Base-by-base conservation (phyloP, 1,140 invertebrate species). In the Parapsyche elsis region DNA sequence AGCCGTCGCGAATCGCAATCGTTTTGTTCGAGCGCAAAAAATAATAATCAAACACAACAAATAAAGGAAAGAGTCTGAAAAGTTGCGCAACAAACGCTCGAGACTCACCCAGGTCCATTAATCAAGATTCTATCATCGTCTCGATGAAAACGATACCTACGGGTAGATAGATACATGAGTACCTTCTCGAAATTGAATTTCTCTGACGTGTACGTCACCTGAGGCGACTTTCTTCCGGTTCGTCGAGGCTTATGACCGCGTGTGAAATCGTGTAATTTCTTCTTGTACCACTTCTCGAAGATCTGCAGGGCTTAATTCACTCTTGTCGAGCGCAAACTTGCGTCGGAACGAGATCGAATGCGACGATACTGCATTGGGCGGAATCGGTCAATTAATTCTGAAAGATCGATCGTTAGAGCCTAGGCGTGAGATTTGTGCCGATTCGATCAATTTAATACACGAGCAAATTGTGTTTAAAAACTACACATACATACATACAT, bases 211-310 rank as follows among this genome's bases (percentile, higher is more conserved):
- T 14, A 67, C 64, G 64, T 67, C 64, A 67, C 64, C 64, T 23
- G 64, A 14, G 64, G 64, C 64, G 64, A 67, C 64, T 67, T 67
- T 67, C 64, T 67, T 67, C 24, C 64, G 64, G 23, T 67, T 67
- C 24, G 64, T 23, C 10, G 64, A 67, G 64, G 64, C 23, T 23
- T 23, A 67, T 67, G 64, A 67, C 64, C 64, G 64, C 64, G 64
- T 67, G 64, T 67, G 64, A 67, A 67, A 67, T 67, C 64, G 64
- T 67, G 24, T 67, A 9, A 23, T 67, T 67, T 67, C 64, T 2
- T 38, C 30, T 38, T 7, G 30, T 38, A 38, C 30, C 7, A n/a
- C 30, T 1, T 38, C 30, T 7, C 30, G 30, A 38, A 38, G 30
- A 38, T 38, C 7, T 38, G 30, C 30, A 38, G 30, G 30, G 30